Base-by-base conservation (phyloP, 2,113 vertebrate genomes). In the Bucco capensis region DNA sequence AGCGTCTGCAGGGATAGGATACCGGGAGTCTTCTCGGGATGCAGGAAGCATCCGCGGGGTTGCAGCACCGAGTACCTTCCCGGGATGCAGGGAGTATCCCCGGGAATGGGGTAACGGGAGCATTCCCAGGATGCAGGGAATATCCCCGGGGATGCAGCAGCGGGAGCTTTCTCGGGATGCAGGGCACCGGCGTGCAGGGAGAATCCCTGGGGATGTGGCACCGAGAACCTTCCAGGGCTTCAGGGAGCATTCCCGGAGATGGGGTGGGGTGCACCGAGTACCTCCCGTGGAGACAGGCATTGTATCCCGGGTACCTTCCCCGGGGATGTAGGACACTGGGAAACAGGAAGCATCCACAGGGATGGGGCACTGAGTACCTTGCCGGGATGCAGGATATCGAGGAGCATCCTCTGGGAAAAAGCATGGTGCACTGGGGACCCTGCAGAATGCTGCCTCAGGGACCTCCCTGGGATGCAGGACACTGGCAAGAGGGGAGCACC, bases 221-320 rank as follows among this genome's bases (percentile, higher is more conserved):
- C 53, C 17, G 53, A 30, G 53, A n/a, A 12, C 49, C 11, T 51
- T 27, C 9, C 28, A 8, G 30, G 53, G 30, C 10, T 17, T 19
- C 8, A 24, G 61, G 30, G 25, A n/a, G 3, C 30, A 0, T 46
- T 54, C 66, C 27, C 24, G 5, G 70, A 25, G 47, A 42, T 6
- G 5, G 27, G 65, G 9, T 10, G 2, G 0, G 25, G 5, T 17
- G 46, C 33, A 17, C 2, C 12, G 18, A 31, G 33, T 24, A n/a
- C 46, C 35, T 65, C 24, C 27, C 19, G 46, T 25, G 33, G 24
- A 65, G 38, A 24, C 28, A 38, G 30, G 50, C 50, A 8, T 40
- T 28, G 51, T 25, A 30, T 25, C 17, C n/a, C 6, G 14, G 51
- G 40, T 38, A 24, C 28, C 40, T 38, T 56, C 23, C 28, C 22